Base-by-base conservation (phyloP, 2,888 invertebrate species). In the Siphlonurus alternatus region DNA sequence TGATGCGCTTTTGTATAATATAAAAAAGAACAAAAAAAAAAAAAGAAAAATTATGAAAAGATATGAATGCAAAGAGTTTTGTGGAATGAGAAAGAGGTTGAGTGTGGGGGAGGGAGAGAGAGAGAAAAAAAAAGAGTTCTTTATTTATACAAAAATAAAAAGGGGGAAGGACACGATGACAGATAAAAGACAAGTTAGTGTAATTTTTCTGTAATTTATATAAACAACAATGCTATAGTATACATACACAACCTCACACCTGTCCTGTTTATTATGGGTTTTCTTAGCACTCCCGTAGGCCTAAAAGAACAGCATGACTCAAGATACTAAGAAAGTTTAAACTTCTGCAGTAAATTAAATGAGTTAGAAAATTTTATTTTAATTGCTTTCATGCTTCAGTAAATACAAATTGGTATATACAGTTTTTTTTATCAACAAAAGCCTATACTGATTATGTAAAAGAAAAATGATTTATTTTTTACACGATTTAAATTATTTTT, bases 31-130 rank as follows among this genome's bases (percentile, higher is more conserved):
- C 7, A 10, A 56, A 10, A 56, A 56, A 56, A 56, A 56, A 56
- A 22, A 10, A 20, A 56, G 56, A 56, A 56, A 56, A 56, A 56
- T 56, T 56, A 56, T 56, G 56, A 56, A 56, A 56, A 56, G 56
- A 56, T 56, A 56, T 56, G 56, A 56, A 56, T 56, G 56, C 56
- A 56, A 56, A 56, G 56, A 56, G 56, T 56, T 51, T 56, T 56
- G 56, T 56, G 56, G 56, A 56, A 22, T 56, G 56, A 56, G 56
- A 56, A 56, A 10, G 22, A 22, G 22, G n/a, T 10, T 10, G 7
- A n/a, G 22, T 10, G 38, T 10, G 15, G 15, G 15, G 15, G 15
- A 38, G 38, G 38, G 38, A 15, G 38, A 15, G n/a, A n/a, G n/a
- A n/a, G n/a, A n/a, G 24, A 1, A 24, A 61, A 10, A 61, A 18